Base-by-base conservation (phyloP, 2,888 invertebrate species). In the Plusia festucae region DNA sequence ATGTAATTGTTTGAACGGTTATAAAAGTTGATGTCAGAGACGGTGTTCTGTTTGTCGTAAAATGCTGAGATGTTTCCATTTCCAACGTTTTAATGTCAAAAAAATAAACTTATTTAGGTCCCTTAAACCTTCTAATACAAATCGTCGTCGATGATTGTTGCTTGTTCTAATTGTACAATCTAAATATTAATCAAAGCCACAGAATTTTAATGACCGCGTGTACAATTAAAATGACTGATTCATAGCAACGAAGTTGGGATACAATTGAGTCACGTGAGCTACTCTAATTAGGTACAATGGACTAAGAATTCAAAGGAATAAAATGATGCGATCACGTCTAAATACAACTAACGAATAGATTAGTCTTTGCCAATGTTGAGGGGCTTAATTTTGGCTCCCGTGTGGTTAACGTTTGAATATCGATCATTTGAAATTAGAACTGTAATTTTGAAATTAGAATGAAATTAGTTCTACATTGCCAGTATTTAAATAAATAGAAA, bases 1-100 rank as follows among this genome's bases (percentile, higher is more conserved):
- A 91, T 90, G 92, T 95, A 94, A 95, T 95, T 94, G 94, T 94
- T 93, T 91, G 92, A 93, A 93, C 89, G 93, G 94, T 92, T 94
- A 93, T 94, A 95, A 94, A 95, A 94, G 91, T 92, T 90, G 93
- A 93, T 94, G 94, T 93, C 91, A 89, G 90, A 88, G 90, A 88
- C 92, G 89, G 91, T 92, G 89, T 91, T 93, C 93, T 91, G 92
- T 93, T 92, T 93, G 93, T 94, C 93, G 91, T 94, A 91, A 94
- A 94, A 91, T 82, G 83, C 87, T 86, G 90, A 90, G 91, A 91
- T 91, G 91, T 88, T 90, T 88, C 87, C 88, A 89, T 88, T 89
- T 86, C 82, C 82, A 85, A 81, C 77, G 83, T 84, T 85, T 87
- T 86, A 82, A 85, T 85, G 81, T 83, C 75, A 82, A 86, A 87